These are phyloP conservation scores for Chironomus tepperi DNA, from an alignment of 1,140 invertebrate species.

Conservation along the genomic window DNA sequence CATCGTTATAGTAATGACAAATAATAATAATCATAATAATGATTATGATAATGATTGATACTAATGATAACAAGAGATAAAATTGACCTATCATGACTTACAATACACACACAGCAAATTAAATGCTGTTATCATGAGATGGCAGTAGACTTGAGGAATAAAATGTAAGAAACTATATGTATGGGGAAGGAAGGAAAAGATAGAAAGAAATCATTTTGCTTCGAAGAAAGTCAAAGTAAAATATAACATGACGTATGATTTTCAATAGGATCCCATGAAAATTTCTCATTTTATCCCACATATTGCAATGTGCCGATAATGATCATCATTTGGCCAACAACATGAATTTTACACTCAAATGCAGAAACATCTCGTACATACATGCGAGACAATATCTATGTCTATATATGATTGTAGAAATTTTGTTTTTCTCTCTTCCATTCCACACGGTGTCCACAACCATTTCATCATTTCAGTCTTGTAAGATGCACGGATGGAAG, in stretches of 20 bases:
- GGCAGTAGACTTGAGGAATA: not conserved
- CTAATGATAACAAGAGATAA: not conserved
- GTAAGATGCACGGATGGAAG: not conserved
- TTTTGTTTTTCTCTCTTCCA: constrained; percentile 9
- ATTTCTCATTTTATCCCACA: not conserved
- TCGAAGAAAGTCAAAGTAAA: not conserved
- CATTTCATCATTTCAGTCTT: constrained; percentile 23
- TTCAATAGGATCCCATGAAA: not conserved
- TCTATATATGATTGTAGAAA: not conserved
- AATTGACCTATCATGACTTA: not conserved
- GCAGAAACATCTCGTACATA: not conserved
- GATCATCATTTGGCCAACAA: not conserved
- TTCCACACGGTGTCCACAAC: constrained; percentile 18
- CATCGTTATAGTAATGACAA: constrained; percentile 3
- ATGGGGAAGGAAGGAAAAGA: constrained; percentile 11
- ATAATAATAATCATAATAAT: constrained; percentile 2
- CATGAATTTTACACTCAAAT: not conserved
- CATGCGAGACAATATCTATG: not conserved
- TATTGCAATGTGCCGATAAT: constrained; percentile 4
- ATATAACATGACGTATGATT: constrained; percentile 20
- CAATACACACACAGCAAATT: no score
- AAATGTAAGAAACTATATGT: not conserved
- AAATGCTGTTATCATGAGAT: no score
- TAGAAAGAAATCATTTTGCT: not conserved
- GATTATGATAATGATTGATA: not conserved